These are phyloP conservation scores for Eleutherodactylus coqui DNA, from an alignment of 2,797 vertebrate genomes.

Conservation along the genomic window DNA sequence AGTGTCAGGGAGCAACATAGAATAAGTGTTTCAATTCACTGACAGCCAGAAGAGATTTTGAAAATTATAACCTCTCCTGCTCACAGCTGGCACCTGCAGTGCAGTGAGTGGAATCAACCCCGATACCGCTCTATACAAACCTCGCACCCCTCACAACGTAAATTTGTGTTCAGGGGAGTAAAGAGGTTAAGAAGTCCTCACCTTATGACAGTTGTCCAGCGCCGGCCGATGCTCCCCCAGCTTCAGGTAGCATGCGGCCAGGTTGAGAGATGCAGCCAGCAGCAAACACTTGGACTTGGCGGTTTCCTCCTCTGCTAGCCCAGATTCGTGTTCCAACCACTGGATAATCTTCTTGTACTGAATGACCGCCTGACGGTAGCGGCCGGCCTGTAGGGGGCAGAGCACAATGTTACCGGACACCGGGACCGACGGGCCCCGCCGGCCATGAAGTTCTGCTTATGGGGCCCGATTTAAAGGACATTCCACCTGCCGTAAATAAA, in stretches of 20 bases:
- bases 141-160: no score
- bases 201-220: slow-evolving; percentile 93
- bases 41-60: no score
- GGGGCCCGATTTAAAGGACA: no score
- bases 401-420: not conserved
- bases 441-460: no score
- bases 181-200: slow-evolving; percentile 72
- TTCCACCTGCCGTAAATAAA: no score
- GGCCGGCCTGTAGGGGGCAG: slow-evolving; percentile 80
- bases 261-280: slow-evolving; percentile 92
- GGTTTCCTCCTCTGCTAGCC: slow-evolving; percentile 81
- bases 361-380: slow-evolving; percentile 88
- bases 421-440: no score
- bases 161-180: no score
- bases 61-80: no score
- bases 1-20: not conserved
- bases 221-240: slow-evolving; percentile 85
- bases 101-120: no score
- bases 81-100: no score
- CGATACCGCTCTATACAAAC: no score
- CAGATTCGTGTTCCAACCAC: slow-evolving; percentile 91
- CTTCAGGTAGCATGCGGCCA: slow-evolving; percentile 96
- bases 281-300: slow-evolving; percentile 81
- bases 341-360: slow-evolving; percentile 96
- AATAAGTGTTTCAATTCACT: no score